Conservation (phyloP, 2,797 vertebrate genomes). For the Perodicticus potto region DNA sequence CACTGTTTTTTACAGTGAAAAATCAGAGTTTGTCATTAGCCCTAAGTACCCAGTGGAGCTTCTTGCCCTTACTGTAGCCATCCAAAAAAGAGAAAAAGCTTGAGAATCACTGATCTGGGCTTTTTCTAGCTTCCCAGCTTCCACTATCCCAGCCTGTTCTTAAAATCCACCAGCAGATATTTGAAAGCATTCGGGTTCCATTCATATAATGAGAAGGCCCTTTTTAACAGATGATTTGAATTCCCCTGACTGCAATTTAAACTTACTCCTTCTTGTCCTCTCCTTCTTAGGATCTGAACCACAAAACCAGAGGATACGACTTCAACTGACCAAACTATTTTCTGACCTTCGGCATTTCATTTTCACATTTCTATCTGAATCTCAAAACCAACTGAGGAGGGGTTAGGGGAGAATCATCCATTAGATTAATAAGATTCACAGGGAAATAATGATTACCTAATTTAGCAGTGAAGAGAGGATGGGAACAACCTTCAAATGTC, state of each 20-base stretch:
- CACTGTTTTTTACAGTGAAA: background rate
- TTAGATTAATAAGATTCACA: conserved; percentile 76
- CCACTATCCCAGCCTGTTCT: background rate
- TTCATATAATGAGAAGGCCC: conserved; percentile 28
- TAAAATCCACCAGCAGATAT: conserved; percentile 5
- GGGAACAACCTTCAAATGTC: conserved; percentile 83
- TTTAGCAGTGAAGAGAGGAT: conserved; percentile 77
- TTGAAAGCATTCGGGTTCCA: conserved; percentile 46
- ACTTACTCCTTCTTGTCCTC: conserved; percentile 7
- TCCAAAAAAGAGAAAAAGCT: background rate
- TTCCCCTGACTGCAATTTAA: conserved; percentile 45
- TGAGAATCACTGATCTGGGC: background rate
- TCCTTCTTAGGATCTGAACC: background rate
- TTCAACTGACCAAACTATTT: conserved; percentile 29
- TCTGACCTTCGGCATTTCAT: conserved; percentile 58
- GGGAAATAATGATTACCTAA: conserved; percentile 76
- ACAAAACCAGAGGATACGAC: background rate
- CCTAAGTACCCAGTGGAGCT: background rate
- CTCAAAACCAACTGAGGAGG: conserved; percentile 56
- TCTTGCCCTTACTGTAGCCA: background rate
- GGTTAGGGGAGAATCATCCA: conserved; percentile 47
- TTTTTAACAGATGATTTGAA: conserved; percentile 40
- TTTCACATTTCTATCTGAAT: conserved; percentile 43
- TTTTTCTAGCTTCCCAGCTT: background rate
- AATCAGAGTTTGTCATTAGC: background rate